Base-by-base conservation (phyloP, 2,888 invertebrate genomes). In the Osedax fenrisi region DNA sequence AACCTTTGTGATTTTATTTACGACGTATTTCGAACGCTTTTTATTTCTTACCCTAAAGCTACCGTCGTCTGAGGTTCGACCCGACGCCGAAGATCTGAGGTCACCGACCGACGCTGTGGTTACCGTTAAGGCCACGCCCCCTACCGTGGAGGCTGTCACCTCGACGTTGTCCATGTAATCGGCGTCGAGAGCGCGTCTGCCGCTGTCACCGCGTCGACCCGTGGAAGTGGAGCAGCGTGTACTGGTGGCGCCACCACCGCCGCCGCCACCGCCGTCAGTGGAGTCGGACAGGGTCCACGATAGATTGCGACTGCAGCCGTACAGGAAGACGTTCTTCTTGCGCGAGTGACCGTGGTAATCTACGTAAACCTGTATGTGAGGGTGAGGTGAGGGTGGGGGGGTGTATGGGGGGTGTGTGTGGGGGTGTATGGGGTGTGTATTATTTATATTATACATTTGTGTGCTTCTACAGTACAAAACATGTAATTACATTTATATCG, bases 311-410 rank as follows among this genome's bases (percentile, higher is more conserved):
- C 85, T 90, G 85, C 96, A 96, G 79, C 96, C 96, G 83, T 94
- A 97, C 82, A 95, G 90, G 85, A 97, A 97, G 81, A 94, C 90
- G 84, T 96, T 96, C 86, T 94, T 92, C 84, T 90, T 91, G 78
- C 94, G 88, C 25, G 95, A 95, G 86, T 97, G 96, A 17, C 84
- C 84, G 77, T 84, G 84, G 76, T 82, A 83, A 77, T 84, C 84
- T 79, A 83, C 83, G 78, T 79, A 84, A 13, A 84, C 81, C 82
- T 83, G 75, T 41, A 5, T n/a, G n/a, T n/a, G n/a, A n/a, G n/a
- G n/a, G n/a, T n/a, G n/a, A n/a, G n/a, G n/a, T n/a, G n/a, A n/a
- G n/a, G n/a, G n/a, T n/a, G n/a, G n/a, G n/a, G n/a, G n/a, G n/a
- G n/a, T n/a, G n/a, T n/a, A n/a, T n/a, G n/a, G n/a, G n/a, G n/a